A percentile compares a stretch with the other conserved stretches of the same genome.
Conservation (phyloP, 2,113 vertebrate genomes). For the Rhineura floridana region DNA sequence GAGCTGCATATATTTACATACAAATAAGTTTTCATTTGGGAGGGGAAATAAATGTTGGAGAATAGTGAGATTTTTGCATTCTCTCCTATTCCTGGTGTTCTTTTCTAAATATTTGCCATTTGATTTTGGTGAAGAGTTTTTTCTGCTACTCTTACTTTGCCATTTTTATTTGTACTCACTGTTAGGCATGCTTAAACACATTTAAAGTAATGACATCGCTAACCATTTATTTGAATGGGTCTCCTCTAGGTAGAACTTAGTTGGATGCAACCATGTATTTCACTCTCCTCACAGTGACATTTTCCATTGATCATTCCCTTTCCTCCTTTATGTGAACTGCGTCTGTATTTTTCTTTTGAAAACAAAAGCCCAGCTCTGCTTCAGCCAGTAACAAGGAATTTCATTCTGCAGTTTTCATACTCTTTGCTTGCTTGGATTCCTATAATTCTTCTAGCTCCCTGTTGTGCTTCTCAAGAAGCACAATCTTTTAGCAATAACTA, state of each 20-base stretch:
- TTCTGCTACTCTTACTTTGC: neutral
- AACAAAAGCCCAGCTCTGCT: neutral
- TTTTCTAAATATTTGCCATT: neutral
- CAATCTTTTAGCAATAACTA: neutral
- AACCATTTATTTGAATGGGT: no score
- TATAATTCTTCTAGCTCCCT: neutral
- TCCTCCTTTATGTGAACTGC: neutral
- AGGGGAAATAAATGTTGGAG: neutral
- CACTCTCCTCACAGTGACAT: neutral
- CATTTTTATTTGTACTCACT: neutral
- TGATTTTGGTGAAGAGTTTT: neutral
- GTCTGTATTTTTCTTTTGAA: neutral
- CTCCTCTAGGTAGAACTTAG: no score
- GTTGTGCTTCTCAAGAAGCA: neutral
- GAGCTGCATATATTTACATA: neutral
- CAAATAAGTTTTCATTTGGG: neutral
- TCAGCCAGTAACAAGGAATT: neutral
- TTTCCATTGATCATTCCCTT: neutral
- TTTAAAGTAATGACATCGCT: no score
- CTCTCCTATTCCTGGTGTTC: neutral
- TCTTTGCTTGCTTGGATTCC: neutral
- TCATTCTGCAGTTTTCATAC: neutral
- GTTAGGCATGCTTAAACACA: no score
- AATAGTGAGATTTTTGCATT: neutral
- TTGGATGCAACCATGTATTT: no score